A percentile compares a stretch with the other conserved stretches of the same genome.
These are phyloP conservation scores for Sphaerodactylus townsendi DNA, from an alignment of 2,113 vertebrate species.

Conservation along the genomic window DNA sequence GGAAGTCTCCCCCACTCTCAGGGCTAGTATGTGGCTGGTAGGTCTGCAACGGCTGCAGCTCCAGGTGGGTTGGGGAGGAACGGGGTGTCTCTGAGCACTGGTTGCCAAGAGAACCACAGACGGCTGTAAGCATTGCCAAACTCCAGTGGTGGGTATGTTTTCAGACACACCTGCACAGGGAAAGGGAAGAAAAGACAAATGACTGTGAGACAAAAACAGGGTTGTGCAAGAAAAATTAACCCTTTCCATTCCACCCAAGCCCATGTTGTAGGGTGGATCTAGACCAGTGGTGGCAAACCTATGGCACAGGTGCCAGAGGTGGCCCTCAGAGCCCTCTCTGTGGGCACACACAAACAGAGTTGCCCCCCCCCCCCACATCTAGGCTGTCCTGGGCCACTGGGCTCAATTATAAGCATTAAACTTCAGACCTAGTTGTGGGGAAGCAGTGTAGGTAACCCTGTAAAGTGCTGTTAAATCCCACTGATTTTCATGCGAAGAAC, in stretches of 20 bases:
- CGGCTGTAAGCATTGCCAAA: constrained; percentile 80
- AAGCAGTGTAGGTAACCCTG: no score
- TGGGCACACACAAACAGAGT: no score
- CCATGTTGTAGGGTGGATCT: neutral
- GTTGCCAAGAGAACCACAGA: constrained; percentile 79
- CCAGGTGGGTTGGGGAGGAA: constrained; percentile 71
- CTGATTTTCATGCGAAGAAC: no score
- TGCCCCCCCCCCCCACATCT: no score
- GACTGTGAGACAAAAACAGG: neutral
- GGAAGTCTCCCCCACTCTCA: constrained; percentile 67
- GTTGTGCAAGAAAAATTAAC: neutral
- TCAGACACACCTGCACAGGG: constrained; percentile 58
- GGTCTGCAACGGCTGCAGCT: constrained; percentile 76
- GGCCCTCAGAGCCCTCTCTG: no score
- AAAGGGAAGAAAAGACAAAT: constrained; percentile 10
- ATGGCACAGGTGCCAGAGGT: no score
- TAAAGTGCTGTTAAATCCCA: no score
- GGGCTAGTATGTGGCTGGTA: constrained; percentile 73
- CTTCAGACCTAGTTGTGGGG: no score
- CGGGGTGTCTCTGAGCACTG: constrained; percentile 77
- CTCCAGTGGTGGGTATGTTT: constrained; percentile 55
- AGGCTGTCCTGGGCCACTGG: no score
- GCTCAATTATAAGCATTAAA: no score
- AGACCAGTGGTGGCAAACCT: no score
- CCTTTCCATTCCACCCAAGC: neutral